Percentiles rank a stretch among this genome's conserved stretches.
Conservation (phyloP, 2,113 vertebrate genomes). For the Pedetes capensis region DNA sequence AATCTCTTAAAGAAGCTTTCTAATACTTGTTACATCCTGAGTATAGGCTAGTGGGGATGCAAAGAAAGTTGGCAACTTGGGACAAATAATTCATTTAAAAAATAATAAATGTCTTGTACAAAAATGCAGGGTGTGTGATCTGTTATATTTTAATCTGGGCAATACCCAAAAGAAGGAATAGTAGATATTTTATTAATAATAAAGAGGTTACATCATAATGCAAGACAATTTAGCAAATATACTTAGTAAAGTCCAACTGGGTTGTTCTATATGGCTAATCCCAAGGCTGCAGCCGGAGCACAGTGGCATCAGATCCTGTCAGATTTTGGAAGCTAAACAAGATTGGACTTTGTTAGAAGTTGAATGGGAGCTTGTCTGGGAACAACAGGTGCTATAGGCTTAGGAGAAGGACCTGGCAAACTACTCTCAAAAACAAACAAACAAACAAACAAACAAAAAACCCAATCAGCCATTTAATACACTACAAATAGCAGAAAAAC, state of each 20-base stretch:
- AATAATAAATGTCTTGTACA: neutral
- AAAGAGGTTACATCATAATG: neutral
- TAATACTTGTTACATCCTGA: neutral
- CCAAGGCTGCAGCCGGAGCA: too few relatives aligned
- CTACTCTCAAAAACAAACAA: too few relatives aligned
- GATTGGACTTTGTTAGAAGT: too few relatives aligned
- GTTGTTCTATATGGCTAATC: neutral
- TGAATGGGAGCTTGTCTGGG: too few relatives aligned
- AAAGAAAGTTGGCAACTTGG: neutral
- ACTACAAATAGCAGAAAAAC: too few relatives aligned
- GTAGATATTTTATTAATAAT: neutral
- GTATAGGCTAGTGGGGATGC: neutral
- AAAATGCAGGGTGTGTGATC: neutral
- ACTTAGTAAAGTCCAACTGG: neutral
- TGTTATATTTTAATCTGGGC: neutral
- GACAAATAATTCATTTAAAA: neutral
- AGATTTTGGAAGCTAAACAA: too few relatives aligned
- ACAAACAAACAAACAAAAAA: too few relatives aligned
- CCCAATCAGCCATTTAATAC: too few relatives aligned
- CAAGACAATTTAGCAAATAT: neutral
- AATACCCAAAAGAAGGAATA: neutral
- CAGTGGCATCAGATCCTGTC: too few relatives aligned
- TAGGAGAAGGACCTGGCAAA: too few relatives aligned
- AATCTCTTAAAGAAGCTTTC: neutral
- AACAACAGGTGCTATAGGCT: too few relatives aligned